Evolutionary conservation across 2,888 invertebrate genomes (phyloP), one percentile per base, ranked within the genome.

Genomic region (Thereva unica): DNA sequence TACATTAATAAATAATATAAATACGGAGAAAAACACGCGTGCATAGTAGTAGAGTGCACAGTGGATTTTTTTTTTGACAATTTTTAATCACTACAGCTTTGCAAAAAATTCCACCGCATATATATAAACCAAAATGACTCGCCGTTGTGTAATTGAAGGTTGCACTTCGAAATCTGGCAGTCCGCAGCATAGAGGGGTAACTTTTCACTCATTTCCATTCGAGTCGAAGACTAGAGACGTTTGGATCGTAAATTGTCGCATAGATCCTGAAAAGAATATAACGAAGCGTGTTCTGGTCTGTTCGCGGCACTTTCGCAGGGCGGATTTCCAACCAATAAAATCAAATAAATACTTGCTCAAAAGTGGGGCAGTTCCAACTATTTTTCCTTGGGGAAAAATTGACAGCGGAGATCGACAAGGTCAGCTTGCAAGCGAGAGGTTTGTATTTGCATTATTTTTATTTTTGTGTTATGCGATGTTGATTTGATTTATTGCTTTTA

Each of bases 201-300:
- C 90, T 44, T 89, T 89, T 75, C 91, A 91, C 78, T 89, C 89
- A 73, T 88, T 89, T 74, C 91, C 91, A 2, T 85, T 86, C 77
- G 87, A 89, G 76, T 76, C 80, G 35, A 82, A 82, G 67, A 82
- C 87, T 67, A 82, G 86, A 65, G 82, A 84, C 56, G 84, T 83
- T 76, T 91, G 91, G 91, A 82, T 87, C 64, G 80, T 81, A n/a
- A 84, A 87, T 73, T 87, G 89, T 73, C 85, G 83, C 41, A 83
- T 85, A 56, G 74, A 78, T 45, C 47, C 74, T 45, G 83, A 83
- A 68, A 84, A 84, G 69, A 83, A 84, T 72, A 83, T 84, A 35
- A 82, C 82, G 50, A 85, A 86, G 76, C 83, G 85, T 67, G 84
- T 85, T 55, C 86, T 87, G 77, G 87, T 91, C 41, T 91, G 91